Conservation (phyloP, 2,797 vertebrate species). For the Hyperoplus lanceolatus region DNA sequence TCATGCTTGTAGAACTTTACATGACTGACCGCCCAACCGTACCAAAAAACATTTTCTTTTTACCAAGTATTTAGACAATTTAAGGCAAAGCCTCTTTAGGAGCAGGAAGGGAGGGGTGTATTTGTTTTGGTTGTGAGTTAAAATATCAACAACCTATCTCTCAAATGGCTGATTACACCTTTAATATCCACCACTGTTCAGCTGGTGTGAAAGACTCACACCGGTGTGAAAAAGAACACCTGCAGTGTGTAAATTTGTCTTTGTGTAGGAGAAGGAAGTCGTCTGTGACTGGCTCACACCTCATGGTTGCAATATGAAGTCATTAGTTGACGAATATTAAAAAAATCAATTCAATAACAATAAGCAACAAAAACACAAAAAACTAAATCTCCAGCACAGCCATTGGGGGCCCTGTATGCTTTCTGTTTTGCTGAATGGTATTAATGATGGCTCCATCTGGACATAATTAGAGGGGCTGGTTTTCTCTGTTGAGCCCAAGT, state of each 20-base stretch:
- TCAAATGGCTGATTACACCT: background rate
- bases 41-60: background rate
- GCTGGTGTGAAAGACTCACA: background rate
- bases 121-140: too few relatives aligned
- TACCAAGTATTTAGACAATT: background rate
- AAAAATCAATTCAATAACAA: background rate
- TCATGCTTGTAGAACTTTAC: background rate
- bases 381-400: slow-evolving; percentile 16
- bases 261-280: background rate
- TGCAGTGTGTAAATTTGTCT: background rate
- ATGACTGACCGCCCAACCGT: background rate
- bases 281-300: background rate
- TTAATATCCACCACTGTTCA: background rate
- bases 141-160: too few relatives aligned
- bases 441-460: slow-evolving; percentile 51
- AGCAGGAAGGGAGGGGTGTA: too few relatives aligned
- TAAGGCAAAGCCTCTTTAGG: background rate
- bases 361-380: background rate
- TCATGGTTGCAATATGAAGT: background rate
- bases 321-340: background rate
- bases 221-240: background rate
- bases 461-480: slow-evolving; percentile 59
- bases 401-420: slow-evolving; percentile 13
- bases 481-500: slow-evolving; percentile 52
- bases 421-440: slow-evolving; percentile 14